phyloP scores from a whole-genome alignment of 1,140 invertebrate genomes.

The Oncopeltus fasciatus region DNA sequence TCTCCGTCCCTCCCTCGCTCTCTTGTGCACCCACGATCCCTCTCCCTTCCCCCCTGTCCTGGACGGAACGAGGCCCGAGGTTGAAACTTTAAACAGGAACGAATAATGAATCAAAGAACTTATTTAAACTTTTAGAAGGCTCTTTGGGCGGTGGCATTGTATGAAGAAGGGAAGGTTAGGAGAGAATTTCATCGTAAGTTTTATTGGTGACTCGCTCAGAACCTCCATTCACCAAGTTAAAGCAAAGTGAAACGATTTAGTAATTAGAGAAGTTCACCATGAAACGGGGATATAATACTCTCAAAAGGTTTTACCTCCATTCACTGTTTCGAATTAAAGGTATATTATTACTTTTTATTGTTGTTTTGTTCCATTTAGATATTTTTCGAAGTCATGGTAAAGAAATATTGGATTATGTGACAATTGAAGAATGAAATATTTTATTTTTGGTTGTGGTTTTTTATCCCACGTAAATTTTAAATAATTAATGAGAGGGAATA shows the following conservation, averaged over 20 bases:
- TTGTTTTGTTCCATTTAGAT: too few species aligned
- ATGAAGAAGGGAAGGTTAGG: conserved; percentile 8
- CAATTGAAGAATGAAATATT: too few species aligned
- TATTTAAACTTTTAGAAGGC: not conserved
- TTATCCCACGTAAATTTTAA: too few species aligned
- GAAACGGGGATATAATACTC: not conserved
- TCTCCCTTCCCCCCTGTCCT: too few species aligned
- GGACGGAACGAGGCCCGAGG: too few species aligned
- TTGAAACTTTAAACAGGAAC: conserved; percentile 7
- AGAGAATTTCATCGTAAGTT: not conserved
- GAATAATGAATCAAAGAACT: conserved; percentile 8
- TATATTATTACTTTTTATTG: not conserved
- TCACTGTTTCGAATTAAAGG: not conserved
- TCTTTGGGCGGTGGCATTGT: not conserved
- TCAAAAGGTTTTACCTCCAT: not conserved
- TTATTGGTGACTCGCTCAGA: not conserved
- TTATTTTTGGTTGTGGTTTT: too few species aligned
- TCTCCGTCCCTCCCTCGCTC: too few species aligned
- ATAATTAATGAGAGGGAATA: too few species aligned
- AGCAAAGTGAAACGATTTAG: not conserved
- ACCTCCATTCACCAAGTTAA: not conserved
- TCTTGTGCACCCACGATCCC: too few species aligned
- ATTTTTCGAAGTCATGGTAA: too few species aligned
- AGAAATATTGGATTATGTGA: too few species aligned
- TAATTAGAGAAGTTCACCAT: not conserved